These are phyloP conservation scores for Puffinus mauretanicus DNA, from an alignment of 2,113 vertebrate genomes.

Conservation along the genomic window DNA sequence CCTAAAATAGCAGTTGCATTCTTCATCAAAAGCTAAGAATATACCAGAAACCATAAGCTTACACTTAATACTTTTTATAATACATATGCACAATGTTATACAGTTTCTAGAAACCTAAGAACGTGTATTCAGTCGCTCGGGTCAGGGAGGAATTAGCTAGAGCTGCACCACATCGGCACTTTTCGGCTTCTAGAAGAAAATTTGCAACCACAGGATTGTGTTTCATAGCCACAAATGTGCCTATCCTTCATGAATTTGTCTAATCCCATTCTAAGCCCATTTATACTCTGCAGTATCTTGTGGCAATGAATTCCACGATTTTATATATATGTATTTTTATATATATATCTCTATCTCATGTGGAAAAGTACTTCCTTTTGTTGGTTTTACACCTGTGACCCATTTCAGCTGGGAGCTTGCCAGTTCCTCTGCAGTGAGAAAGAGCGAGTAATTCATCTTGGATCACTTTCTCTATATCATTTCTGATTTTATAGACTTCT, in stretches of 20 bases:
- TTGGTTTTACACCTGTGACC: conserved; percentile 42
- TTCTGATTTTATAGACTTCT: conserved; percentile 6
- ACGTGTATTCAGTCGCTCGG: not conserved
- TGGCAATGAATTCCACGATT: not conserved
- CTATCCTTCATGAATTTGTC: conserved; percentile 20
- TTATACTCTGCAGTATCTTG: not conserved
- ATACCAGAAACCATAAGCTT: conserved; percentile 60
- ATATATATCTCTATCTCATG: not conserved
- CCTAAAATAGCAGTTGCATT: conserved; percentile 57
- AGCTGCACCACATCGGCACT: not conserved
- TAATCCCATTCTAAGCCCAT: conserved; percentile 16
- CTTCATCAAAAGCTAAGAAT: conserved; percentile 60
- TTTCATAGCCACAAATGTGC: not conserved
- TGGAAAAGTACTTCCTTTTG: not conserved
- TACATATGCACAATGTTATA: not conserved
- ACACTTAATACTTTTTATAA: conserved; percentile 57
- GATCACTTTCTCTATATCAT: not conserved
- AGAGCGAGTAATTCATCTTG: conserved; percentile 1
- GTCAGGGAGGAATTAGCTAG: not conserved
- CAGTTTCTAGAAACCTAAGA: conserved; percentile 18
- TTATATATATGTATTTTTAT: not conserved
- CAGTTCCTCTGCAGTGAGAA: not conserved
- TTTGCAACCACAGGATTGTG: conserved; percentile 5
- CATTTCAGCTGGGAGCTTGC: conserved; percentile 16
- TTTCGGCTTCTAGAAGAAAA: conserved; percentile 19